A percentile compares a stretch with the other conserved stretches of the same genome.
Conservation (phyloP, 1,140 invertebrate genomes). For the Berghia stephanieae region DNA sequence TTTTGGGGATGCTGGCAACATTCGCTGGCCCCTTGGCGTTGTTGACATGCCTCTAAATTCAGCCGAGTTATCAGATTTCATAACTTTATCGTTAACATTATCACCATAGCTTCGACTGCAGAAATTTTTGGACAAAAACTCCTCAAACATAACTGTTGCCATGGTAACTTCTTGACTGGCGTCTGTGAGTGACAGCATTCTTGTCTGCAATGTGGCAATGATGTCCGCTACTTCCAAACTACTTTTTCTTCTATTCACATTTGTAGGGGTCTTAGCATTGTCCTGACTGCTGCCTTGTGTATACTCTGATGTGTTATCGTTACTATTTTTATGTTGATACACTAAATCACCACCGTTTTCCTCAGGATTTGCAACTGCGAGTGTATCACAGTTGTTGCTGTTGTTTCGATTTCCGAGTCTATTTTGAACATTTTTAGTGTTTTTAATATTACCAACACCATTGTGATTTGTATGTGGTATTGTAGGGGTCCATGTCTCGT, state of each 20-base stretch:
- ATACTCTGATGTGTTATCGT: background rate
- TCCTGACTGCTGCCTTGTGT: background rate
- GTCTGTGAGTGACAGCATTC: constrained; percentile 46
- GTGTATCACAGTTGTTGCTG: too few relatives aligned
- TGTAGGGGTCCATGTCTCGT: too few relatives aligned
- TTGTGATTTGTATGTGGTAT: too few relatives aligned
- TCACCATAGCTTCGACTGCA: too few relatives aligned
- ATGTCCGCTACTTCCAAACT: background rate
- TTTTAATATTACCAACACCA: too few relatives aligned
- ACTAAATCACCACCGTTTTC: background rate
- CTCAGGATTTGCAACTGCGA: background rate
- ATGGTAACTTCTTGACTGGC: constrained; percentile 45
- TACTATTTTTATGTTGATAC: background rate
- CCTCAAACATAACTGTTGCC: constrained; percentile 38
- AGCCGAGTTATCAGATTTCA: background rate
- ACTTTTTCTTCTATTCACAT: background rate
- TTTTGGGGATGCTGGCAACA: constrained; percentile 36
- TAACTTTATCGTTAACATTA: too few relatives aligned
- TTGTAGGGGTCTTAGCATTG: background rate
- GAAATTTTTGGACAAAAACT: constrained; percentile 36
- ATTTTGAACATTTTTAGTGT: too few relatives aligned
- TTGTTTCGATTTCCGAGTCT: too few relatives aligned
- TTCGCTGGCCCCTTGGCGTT: constrained; percentile 31
- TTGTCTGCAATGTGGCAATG: constrained; percentile 28
- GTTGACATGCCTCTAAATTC: background rate